Base-by-base conservation (phyloP, 2,797 vertebrate species). In the Brotula barbata region DNA sequence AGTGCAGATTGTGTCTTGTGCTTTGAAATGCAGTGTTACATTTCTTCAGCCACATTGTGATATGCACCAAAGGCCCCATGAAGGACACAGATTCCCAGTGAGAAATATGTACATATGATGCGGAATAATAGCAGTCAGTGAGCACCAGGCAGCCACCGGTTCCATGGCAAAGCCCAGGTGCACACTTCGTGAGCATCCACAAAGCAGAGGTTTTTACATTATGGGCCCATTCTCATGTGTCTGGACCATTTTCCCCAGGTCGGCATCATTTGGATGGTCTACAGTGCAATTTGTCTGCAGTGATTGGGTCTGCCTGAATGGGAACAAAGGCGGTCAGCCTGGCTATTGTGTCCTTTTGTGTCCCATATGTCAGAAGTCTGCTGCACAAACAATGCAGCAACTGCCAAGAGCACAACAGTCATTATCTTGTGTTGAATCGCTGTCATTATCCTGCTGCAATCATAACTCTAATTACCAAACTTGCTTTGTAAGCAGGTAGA, bases 391-490 rank as follows among this genome's bases (percentile, higher is more conserved):
- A 90, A 91, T 80, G 70, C 78, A 68, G 75, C 77, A 67, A 82
- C 87, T 71, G 86, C 77, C 73, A 82, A 71, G 65, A 80, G 76
- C 75, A 62, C 61, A 57, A 69, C 72, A 75, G 82, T 84, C 88
- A 88, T 90, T 92, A 90, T 90, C 89, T 70, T 44, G 55, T 43
- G 71, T 63, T 63, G 81, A 87, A 92, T 90, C 77, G 36, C 70
- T 63, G 75, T 78, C 84, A 90, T 89, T 87, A 89, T 88, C 85
- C 73, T 58, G 43, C 79, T 15, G 80, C 88, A 85, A 90, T 91
- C 91, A 88, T 88, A 89, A 85, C 81, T 90, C 87, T 90, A 90
- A 91, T 92, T 90, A 92, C 87, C 89, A 89, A 90, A 88, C 84
- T 87, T 90, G 90, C 89, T 80, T 85, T 88, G 89, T 91, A 90